Evolutionary conservation across 2,888 invertebrate genomes (phyloP), one percentile per base, ranked within the genome.

Genomic region (Malthinus flaveolus): DNA sequence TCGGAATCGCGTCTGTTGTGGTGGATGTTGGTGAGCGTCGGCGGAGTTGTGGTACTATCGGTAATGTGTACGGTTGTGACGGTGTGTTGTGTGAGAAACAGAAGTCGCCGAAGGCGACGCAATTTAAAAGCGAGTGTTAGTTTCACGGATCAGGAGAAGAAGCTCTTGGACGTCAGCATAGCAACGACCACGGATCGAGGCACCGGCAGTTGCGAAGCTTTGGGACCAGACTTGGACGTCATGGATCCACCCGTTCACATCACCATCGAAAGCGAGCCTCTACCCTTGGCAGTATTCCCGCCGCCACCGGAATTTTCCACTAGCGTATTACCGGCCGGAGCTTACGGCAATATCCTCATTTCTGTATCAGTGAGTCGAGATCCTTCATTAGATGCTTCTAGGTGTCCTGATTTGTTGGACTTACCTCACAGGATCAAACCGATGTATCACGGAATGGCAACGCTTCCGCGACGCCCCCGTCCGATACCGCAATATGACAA

Each of bases 71-170:
- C 87, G 3, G 84, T 87, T 52, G 84, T 90, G 3, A 80, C 81
- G 9, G 76, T 83, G 59, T 84, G 83, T 66, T 85, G 76, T 82
- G 80, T 81, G 78, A 79, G 82, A 1, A 78, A 81, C 10, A 79
- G 83, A 2, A 80, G 82, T 55, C 79, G 82, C 1, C 80, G 84
- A 46, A 82, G 84, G 52, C 84, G 84, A 70, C 86, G 89, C 63
- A 89, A 89, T 37, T 83, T 90, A 55, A 91, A 91, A 70, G 86
- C 88, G 44, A 90, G 90, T 76, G 85, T 90, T 1, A 92, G 91
- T 74, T 91, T 91, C 73, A 91, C 90, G 46, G 93, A 93, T 71
- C 93, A 93, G 80, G 93, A 93, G 73, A 93, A 93, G 77, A 91
- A 92, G 72, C 81, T 93, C 56, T 80, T 93, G 62, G 92, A 93